Evolutionary conservation across 2,888 invertebrate species (phyloP), one percentile per base, ranked within the genome.

Genomic region (Athrips mouffetella): DNA sequence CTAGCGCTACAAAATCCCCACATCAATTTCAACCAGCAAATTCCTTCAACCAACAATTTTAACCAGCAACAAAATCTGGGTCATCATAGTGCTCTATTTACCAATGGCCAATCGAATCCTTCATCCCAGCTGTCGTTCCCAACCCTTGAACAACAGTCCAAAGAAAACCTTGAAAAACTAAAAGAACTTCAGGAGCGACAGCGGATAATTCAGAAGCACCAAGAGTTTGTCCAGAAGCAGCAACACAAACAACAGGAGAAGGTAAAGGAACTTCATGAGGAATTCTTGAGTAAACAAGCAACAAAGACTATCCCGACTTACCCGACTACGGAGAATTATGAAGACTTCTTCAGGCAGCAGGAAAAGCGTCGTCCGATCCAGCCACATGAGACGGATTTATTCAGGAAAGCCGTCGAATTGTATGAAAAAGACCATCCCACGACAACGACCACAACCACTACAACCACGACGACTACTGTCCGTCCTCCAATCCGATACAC

Each of bases 181-280:
- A 91, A 92, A 58, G 93, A 94, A 58, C 90, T 94, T 40, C 90
- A 92, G 59, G 94, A 94, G 57, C 91, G 93, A 58, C 92, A 93
- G 60, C 90, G 92, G 54, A 89, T 93, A 3, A 93, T 93, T 51
- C 92, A 93, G 59, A 93, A 93, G 63, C 93, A 93, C 57, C 94
- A 94, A 61, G 91, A 94, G 57, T 92, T 94, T 59, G 91, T 94
- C 3, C 94, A 94, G 62, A 94, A 93, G 64, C 94, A 94, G 63
- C 94, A 94, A 60, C 91, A 94, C 58, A 94, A 94, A 59, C 92
- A 94, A 35, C 92, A 94, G 63, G 92, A 93, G 63, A 94, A 94
- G 66, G 91, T 94, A 0, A 90, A 94, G 55, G 91, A 91, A 60
- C 86, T 94, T 21, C 94, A 95, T 57, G 91, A 92, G 57, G 92